Evolutionary conservation across 2,113 vertebrate species (phyloP), one percentile per base, ranked within the genome.

Genomic region (Limnothrissa miodon): DNA sequence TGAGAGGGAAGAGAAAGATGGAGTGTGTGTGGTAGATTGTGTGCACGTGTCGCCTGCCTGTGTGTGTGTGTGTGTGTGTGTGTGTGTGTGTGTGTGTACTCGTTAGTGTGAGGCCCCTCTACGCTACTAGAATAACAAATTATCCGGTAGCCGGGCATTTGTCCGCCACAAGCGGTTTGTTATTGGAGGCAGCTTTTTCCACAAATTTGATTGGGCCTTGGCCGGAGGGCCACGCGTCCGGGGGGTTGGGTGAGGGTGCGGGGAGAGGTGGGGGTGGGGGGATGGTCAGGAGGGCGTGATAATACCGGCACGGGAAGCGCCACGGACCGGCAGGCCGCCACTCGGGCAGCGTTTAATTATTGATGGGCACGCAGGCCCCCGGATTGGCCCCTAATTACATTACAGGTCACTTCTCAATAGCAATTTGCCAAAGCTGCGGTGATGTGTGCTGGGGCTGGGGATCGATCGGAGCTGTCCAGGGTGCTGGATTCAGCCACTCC

Each of bases 351-450:
- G 92, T 95, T 95, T 94, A 94, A 95, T 94, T 94, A 95, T 95
- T 94, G 93, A 95, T 95, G 91, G 93, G 90, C 91, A 87, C 91
- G 90, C 88, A 91, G 92, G 89, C 90, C 90, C 90, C 29, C 78
- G 87, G 92, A 93, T 93, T 93, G 94, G 92, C 88, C 91, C 90
- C 93, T 95, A 94, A 95, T 94, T 95, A 92, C 90, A 94, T 95
- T 94, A 95, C 93, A 94, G 93, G 94, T 94, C 93, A 94, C 94
- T 94, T 95, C 94, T 95, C 94, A 95, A 95, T 95, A 94, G 93
- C 93, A 94, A 94, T 95, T 93, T 94, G 93, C 92, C 91, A 94
- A 93, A 93, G 93, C 93, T 94, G 94, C 91, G 93, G 92, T 94
- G 93, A 94, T 95, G 92, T 94, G 92, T 93, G 90, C 92, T 80